These are phyloP conservation scores for Brachynemurus nebulosus DNA, from an alignment of 2,888 invertebrate genomes.

Conservation along the genomic window DNA sequence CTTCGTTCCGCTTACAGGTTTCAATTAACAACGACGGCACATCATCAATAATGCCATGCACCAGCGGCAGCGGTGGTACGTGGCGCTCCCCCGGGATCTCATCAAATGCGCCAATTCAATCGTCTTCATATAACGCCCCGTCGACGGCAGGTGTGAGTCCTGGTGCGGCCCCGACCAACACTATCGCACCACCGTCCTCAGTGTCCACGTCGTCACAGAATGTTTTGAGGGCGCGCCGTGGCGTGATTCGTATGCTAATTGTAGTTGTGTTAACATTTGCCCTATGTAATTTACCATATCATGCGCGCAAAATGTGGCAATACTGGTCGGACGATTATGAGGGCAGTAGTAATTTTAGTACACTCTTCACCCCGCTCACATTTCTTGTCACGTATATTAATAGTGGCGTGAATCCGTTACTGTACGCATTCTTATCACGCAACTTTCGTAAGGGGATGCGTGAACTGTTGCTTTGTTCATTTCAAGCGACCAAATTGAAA, in stretches of 20 bases:
- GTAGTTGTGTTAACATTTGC: constrained; percentile 82
- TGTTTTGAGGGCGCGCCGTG: constrained; percentile 63
- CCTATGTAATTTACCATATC: constrained; percentile 78
- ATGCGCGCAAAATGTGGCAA: constrained; percentile 78
- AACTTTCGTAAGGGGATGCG: constrained; percentile 40
- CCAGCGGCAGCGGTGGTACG: too few relatives aligned
- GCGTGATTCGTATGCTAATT: constrained; percentile 80
- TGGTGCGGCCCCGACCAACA: too few relatives aligned
- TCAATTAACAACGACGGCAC: too few relatives aligned
- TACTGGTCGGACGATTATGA: constrained; percentile 42
- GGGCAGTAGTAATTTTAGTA: constrained; percentile 23
- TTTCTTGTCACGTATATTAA: constrained; percentile 42
- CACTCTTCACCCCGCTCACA: constrained; percentile 36
- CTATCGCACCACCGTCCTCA: too few relatives aligned
- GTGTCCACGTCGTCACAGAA: constrained; percentile 52
- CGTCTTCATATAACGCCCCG: not conserved
- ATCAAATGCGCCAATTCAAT: too few relatives aligned
- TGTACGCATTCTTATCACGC: constrained; percentile 44
- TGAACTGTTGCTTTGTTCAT: constrained; percentile 32
- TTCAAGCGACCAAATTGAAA: constrained; percentile 16
- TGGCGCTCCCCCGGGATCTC: too few relatives aligned
- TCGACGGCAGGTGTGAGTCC: not conserved
- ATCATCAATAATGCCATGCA: too few relatives aligned
- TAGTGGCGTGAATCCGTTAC: constrained; percentile 42
- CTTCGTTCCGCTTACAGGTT: too few relatives aligned